phyloP scores from a whole-genome alignment of 37 sponge, comb jelly and placozoan species.

The Beroe forskalii region DNA sequence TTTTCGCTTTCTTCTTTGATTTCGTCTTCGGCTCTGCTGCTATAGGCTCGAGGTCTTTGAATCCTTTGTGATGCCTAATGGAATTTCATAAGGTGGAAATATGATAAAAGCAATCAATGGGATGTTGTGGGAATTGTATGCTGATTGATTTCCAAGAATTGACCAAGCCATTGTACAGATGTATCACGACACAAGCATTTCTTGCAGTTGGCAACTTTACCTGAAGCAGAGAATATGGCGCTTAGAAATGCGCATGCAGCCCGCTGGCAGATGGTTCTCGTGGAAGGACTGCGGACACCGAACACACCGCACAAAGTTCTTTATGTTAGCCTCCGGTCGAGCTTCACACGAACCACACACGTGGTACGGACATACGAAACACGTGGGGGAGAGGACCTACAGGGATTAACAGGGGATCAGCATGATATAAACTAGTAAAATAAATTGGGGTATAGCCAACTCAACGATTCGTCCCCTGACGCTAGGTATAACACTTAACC shows the following conservation, averaged over 20 bases:
- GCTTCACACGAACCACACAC: constrained; percentile 64
- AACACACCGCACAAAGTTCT: constrained; percentile 63
- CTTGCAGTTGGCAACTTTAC: too few relatives aligned
- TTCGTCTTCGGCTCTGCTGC: constrained; percentile 5
- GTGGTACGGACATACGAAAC: constrained; percentile 56
- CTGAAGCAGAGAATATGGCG: constrained; percentile 44
- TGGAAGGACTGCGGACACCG: constrained; percentile 60
- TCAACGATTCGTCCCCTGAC: too few relatives aligned
- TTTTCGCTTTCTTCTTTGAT: not conserved
- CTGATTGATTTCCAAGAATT: too few relatives aligned
- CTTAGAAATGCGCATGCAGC: constrained; percentile 52
- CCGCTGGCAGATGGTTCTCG: constrained; percentile 47
- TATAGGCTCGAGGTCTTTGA: not conserved
- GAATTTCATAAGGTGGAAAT: too few relatives aligned
- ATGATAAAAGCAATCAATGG: too few relatives aligned
- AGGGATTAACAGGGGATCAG: not conserved
- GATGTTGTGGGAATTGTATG: too few relatives aligned
- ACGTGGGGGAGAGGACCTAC: not conserved
- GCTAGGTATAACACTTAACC: too few relatives aligned
- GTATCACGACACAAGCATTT: too few relatives aligned
- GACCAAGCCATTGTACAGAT: too few relatives aligned
- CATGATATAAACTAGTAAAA: not conserved
- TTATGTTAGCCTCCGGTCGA: constrained; percentile 2
- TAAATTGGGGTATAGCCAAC: not conserved
- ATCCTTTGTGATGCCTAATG: constrained; percentile 32